phyloP scores from a whole-genome alignment of 2,113 vertebrate genomes.

The Pelusios castaneus region DNA sequence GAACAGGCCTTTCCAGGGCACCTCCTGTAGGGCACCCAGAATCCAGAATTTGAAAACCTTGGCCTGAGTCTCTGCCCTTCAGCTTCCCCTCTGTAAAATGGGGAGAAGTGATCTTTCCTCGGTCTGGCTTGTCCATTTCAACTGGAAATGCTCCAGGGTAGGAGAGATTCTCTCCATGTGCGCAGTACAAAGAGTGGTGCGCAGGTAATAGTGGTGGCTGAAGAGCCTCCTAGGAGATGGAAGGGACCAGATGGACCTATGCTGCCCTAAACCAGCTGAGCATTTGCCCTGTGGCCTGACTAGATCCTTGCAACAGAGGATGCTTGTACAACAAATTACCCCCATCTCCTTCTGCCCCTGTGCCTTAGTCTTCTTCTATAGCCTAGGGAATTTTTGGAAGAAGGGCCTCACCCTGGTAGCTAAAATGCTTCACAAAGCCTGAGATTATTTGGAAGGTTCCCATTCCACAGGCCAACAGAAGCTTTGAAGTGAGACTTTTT shows the following conservation, averaged over 20 bases:
- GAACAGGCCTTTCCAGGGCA: background rate
- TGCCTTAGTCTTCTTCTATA: fast-evolving
- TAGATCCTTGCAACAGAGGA: background rate
- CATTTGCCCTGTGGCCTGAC: background rate
- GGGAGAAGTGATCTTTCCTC: background rate
- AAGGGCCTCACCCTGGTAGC: background rate
- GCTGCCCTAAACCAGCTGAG: background rate
- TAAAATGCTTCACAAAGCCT: background rate
- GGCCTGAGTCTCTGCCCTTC: background rate
- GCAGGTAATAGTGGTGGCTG: background rate
- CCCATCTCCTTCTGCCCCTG: fast-evolving
- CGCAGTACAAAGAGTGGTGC: background rate
- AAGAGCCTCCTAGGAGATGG: background rate
- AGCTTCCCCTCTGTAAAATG: background rate
- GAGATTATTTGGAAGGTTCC: fast-evolving
- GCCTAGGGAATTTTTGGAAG: fast-evolving
- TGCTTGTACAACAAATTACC: fast-evolving
- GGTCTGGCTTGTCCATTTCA: background rate
- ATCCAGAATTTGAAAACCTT: background rate
- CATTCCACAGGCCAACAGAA: background rate
- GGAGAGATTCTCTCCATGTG: background rate
- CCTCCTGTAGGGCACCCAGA: background rate
- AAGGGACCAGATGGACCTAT: background rate
- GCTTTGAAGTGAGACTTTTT: background rate
- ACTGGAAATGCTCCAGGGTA: background rate